phyloP scores from a whole-genome alignment of 2,797 vertebrate genomes.

The Borostomias antarcticus region DNA sequence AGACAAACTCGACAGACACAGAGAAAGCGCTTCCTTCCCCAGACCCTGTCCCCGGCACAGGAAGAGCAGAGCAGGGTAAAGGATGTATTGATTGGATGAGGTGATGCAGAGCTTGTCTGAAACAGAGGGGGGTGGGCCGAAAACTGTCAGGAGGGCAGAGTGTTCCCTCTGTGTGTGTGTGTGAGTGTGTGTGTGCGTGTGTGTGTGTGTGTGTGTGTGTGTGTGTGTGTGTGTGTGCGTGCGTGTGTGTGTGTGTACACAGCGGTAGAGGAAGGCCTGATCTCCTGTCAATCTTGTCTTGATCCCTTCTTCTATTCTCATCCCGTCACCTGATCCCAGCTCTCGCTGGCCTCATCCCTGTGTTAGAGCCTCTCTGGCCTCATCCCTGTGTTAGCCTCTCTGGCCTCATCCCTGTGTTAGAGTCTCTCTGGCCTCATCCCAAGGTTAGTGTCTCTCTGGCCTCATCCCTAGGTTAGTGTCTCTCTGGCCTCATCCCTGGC shows the following conservation, averaged over 20 bases:
- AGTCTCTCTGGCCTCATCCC: too few relatives aligned
- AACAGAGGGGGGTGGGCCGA: slow-evolving; percentile 18
- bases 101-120: slow-evolving; percentile 58
- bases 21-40: too few relatives aligned
- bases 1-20: not conserved
- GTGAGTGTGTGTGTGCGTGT: slow-evolving; percentile 15
- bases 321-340: too few relatives aligned
- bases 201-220: not conserved
- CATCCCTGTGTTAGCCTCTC: too few relatives aligned
- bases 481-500: not conserved
- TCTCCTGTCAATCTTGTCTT: too few relatives aligned
- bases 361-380: too few relatives aligned
- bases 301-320: too few relatives aligned
- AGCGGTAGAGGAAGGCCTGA: too few relatives aligned
- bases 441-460: not conserved
- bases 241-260: too few relatives aligned
- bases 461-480: not conserved
- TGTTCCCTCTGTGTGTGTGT: slow-evolving; percentile 33
- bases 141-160: slow-evolving; percentile 40
- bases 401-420: too few relatives aligned
- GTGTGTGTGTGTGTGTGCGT: too few relatives aligned
- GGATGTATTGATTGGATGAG: slow-evolving; percentile 63
- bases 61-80: slow-evolving; percentile 48
- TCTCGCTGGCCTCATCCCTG: too few relatives aligned
- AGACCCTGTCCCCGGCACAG: not conserved